These are phyloP conservation scores for Tauraco erythrolophus DNA, from an alignment of 2,113 vertebrate genomes.

Conservation along the genomic window DNA sequence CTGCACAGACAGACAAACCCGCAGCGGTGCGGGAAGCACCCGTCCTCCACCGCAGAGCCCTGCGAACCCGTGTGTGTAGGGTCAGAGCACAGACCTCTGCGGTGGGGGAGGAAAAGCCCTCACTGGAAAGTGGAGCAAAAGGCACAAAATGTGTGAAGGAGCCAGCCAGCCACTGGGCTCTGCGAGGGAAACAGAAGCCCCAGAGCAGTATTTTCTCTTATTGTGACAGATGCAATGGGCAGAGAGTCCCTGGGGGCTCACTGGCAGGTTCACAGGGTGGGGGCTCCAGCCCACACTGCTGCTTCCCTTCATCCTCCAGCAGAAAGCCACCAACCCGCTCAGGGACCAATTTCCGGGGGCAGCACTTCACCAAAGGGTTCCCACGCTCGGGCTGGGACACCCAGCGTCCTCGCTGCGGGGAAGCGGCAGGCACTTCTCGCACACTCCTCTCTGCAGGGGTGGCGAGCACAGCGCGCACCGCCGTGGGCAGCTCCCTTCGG, in stretches of 20 bases:
- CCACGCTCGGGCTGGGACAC: not conserved
- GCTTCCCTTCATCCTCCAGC: not conserved
- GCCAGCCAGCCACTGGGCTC: not conserved
- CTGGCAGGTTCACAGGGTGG: not conserved
- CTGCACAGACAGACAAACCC: not conserved
- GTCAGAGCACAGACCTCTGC: not conserved
- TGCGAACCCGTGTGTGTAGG: rapidly evolving
- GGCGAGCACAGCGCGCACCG: rapidly evolving
- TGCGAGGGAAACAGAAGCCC: not conserved
- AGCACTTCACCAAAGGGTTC: not conserved
- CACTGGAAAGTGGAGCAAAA: not conserved
- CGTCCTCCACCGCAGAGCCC: rapidly evolving
- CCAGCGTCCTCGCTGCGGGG: not conserved
- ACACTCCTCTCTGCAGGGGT: rapidly evolving
- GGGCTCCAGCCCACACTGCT: not conserved
- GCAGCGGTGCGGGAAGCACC: rapidly evolving
- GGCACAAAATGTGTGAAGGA: rapidly evolving
- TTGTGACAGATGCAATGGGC: rapidly evolving
- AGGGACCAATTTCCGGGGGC: not conserved
- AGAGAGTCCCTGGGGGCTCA: not conserved
- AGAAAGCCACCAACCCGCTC: not conserved
- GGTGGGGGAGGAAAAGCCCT: not conserved
- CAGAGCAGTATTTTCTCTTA: rapidly evolving
- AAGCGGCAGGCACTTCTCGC: rapidly evolving
- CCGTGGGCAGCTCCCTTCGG: not conserved